A percentile compares a stretch with the other conserved stretches of the same genome.
Conservation (phyloP, 2,888 invertebrate species). For the Linnaemya tessellans region DNA sequence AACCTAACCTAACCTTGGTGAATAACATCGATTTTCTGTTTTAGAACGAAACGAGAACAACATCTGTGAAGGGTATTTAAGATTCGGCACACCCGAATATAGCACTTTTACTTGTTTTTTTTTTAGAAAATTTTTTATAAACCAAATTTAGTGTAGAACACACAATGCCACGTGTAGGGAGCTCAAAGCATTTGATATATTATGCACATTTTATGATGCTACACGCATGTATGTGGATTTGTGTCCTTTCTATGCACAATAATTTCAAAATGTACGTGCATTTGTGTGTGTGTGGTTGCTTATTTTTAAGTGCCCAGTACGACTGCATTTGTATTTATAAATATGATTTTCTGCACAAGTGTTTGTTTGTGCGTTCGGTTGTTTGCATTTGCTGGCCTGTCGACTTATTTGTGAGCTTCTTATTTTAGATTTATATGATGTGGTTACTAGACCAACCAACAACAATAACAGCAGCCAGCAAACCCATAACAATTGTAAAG, state of each 20-base stretch:
- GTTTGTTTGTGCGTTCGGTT: constrained; percentile 34
- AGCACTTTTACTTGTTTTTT: too few species aligned
- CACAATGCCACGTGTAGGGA: constrained; percentile 5
- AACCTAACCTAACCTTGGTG: too few species aligned
- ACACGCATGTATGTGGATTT: neutral
- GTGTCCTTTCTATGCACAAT: constrained; percentile 26
- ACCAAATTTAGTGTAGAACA: too few species aligned
- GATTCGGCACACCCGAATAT: too few species aligned
- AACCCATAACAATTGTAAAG: constrained; percentile 17
- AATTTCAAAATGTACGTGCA: neutral
- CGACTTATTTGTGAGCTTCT: constrained; percentile 71
- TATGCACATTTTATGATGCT: constrained; percentile 6
- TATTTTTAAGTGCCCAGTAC: neutral
- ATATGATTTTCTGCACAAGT: constrained; percentile 59
- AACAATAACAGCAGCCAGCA: constrained; percentile 12
- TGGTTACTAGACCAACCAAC: constrained; percentile 59
- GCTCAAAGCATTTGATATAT: constrained; percentile 8
- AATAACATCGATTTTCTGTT: too few species aligned
- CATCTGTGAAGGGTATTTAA: too few species aligned
- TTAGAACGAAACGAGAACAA: too few species aligned
- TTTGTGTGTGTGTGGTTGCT: neutral
- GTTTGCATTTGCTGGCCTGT: constrained; percentile 60
- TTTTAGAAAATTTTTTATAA: too few species aligned
- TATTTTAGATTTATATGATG: constrained; percentile 72
- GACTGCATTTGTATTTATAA: constrained; percentile 38